phyloP scores from a whole-genome alignment of 2,113 vertebrate species.

The Pyxicephalus adspersus region DNA sequence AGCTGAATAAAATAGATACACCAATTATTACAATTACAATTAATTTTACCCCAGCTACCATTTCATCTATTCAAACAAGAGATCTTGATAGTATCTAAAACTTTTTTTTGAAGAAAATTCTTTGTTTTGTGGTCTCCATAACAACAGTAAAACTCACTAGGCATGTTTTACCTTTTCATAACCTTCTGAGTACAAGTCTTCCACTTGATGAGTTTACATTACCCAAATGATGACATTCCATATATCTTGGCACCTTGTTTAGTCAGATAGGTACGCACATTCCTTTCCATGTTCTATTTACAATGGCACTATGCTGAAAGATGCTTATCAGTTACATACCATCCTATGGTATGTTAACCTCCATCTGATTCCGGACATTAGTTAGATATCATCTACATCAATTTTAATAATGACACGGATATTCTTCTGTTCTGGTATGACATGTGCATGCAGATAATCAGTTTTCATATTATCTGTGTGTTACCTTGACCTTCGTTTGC shows the following conservation, averaged over 20 bases:
- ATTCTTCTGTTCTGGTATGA: neutral
- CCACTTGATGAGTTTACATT: constrained; percentile 2
- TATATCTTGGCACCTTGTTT: constrained; percentile 5
- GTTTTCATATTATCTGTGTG: neutral
- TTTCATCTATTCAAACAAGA: no score
- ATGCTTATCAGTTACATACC: constrained; percentile 39
- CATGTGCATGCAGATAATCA: neutral
- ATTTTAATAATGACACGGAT: neutral
- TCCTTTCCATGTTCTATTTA: constrained; percentile 3
- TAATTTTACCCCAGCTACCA: no score
- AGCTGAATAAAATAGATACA: no score
- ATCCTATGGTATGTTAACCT: neutral
- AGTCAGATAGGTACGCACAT: constrained; percentile 15
- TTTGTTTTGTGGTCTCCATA: no score
- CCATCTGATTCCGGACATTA: neutral
- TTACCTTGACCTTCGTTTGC: neutral
- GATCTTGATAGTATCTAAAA: no score
- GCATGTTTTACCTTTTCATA: no score
- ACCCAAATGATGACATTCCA: constrained; percentile 20
- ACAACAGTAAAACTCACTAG: no score
- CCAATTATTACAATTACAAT: no score
- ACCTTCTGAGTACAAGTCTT: no score
- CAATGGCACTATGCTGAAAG: neutral
- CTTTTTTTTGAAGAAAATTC: no score
- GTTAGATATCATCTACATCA: neutral